These are phyloP conservation scores for Ascaphus truei DNA, from an alignment of 2,113 vertebrate species.

Conservation along the genomic window DNA sequence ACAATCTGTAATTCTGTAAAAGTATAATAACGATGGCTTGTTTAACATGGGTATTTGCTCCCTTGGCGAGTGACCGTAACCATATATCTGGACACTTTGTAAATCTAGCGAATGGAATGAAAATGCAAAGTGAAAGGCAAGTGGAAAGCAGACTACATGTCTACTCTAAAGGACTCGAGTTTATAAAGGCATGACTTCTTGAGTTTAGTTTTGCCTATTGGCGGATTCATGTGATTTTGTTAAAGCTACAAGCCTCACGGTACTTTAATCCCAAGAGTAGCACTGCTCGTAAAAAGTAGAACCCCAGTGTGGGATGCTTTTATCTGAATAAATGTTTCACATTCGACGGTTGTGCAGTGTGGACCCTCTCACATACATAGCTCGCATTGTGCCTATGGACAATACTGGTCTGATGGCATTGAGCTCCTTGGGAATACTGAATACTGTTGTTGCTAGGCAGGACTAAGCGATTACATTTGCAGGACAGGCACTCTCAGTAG, in stretches of 20 bases:
- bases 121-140: too few relatives aligned
- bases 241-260: neutral
- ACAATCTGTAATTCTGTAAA: too few relatives aligned
- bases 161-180: neutral
- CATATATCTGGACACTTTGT: too few relatives aligned
- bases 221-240: conserved; percentile 6
- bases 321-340: neutral
- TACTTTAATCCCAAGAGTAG: conserved; percentile 11
- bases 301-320: conserved; percentile 10
- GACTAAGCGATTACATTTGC: conserved; percentile 21
- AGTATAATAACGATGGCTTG: too few relatives aligned
- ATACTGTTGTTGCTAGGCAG: neutral
- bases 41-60: too few relatives aligned
- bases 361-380: neutral
- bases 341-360: neutral
- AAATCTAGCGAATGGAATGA: too few relatives aligned
- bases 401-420: neutral
- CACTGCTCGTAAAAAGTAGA: neutral
- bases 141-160: neutral
- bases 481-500: conserved; percentile 6
- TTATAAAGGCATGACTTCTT: conserved; percentile 17
- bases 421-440: neutral
- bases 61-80: too few relatives aligned
- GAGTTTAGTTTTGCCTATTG: conserved; percentile 14
- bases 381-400: neutral